Evolutionary conservation across 1,140 invertebrate genomes (phyloP), one percentile per base, ranked within the genome.

Genomic region (Varroa destructor): DNA sequence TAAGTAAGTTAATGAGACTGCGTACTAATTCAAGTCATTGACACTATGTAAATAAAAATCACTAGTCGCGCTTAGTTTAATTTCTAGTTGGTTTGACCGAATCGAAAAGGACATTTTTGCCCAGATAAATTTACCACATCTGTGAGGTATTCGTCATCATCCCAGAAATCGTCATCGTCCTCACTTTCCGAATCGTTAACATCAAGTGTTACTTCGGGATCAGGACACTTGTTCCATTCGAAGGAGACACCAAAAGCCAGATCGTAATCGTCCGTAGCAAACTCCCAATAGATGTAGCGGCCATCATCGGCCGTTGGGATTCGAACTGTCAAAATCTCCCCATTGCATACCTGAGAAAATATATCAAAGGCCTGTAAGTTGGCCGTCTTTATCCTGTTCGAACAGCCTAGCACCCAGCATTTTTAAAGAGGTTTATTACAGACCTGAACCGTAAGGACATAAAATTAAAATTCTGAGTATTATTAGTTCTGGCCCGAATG

Each of bases 161-260:
- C 76, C 43, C 76, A 76, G 61, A 78, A 76, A 55, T 81, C 79
- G 10, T 79, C 72, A 36, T 81, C 80, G 56, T 82, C 81, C 71
- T 82, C 80, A 73, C 81, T 80, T 73, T 79, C 80, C 8, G 77
- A 79, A 70, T 82, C 81, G 74, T 77, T 79, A 56, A 81, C 77
- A 71, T 81, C 78, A 12, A 82, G 78, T 72, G 78, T 46, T 8
- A 75, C 71, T 71, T 73, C 78, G 4, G 78, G 78, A 6, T 77
- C 74, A 56, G 79, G 64, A 79, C 73, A 72, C 75, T 71, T 77
- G 10, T 79, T 83, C 83, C 83, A 85, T 73, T 84, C 83, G 77
- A 84, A 84, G 74, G 81, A 84, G 46, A 85, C 79, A 54, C 83
- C 84, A 77, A 84, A 84, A 6, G 83, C 83, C 37, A 84, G 79